Evolutionary conservation across 2,797 vertebrate genomes (phyloP).

Genomic region (Acanthornis magna): DNA sequence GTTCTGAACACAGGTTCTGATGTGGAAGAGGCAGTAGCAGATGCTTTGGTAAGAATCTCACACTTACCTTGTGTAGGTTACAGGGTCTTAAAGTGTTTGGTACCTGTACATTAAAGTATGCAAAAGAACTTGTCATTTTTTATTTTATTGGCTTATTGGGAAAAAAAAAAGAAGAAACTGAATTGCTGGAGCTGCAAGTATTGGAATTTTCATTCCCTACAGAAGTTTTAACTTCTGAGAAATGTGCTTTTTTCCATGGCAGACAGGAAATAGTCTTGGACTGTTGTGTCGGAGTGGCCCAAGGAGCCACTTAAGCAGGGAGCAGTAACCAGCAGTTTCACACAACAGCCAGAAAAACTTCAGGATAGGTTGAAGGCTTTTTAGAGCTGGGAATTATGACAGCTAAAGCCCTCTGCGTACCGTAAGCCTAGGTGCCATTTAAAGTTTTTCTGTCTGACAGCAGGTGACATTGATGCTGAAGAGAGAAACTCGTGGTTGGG

Average conservation of each 20-base stretch:
- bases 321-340: background rate
- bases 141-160: background rate
- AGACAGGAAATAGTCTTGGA: background rate
- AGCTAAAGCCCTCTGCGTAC: background rate
- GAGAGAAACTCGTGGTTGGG: background rate
- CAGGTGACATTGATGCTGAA: background rate
- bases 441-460: background rate
- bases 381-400: background rate
- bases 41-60: slow-evolving; percentile 86
- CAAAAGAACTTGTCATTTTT: background rate
- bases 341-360: background rate
- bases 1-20: slow-evolving; percentile 96
- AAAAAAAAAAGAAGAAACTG: background rate
- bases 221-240: background rate
- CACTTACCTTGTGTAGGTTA: background rate
- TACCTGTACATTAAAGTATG: background rate
- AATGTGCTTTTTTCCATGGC: rapidly evolving
- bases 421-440: background rate
- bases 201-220: background rate
- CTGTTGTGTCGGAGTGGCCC: background rate
- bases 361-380: background rate
- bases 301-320: background rate
- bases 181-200: background rate
- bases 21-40: slow-evolving; percentile 94
- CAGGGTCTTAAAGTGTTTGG: background rate